phyloP scores from a whole-genome alignment of 2,888 invertebrate species.

The Allophyes oxyacanthae region DNA sequence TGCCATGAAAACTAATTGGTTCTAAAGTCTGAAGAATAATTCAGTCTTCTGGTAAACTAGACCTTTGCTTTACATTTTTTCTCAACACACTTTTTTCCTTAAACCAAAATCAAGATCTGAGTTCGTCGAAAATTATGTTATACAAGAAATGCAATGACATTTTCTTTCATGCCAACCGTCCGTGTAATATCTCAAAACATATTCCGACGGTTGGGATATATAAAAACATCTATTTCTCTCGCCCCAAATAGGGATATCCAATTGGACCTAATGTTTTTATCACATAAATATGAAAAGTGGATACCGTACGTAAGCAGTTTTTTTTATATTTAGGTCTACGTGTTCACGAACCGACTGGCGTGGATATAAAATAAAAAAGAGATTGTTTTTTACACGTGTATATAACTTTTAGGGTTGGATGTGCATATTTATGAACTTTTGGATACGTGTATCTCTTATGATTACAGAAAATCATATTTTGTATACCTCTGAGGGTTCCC shows the following conservation, averaged over 20 bases:
- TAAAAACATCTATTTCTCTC: conserved; percentile 52
- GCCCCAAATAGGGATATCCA: conserved; percentile 54
- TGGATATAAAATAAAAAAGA: conserved; percentile 47
- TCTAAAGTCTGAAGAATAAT: too few relatives aligned
- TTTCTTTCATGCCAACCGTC: conserved; percentile 27
- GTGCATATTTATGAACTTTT: conserved; percentile 48
- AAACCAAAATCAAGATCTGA: conserved; percentile 36
- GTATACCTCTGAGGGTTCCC: conserved; percentile 14
- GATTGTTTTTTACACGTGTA: conserved; percentile 49
- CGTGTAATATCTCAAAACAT: conserved; percentile 50
- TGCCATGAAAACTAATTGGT: conserved; percentile 20
- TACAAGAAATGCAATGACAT: conserved; percentile 40
- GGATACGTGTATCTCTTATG: conserved; percentile 39
- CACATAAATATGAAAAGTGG: conserved; percentile 60
- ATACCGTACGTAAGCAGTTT: conserved; percentile 53
- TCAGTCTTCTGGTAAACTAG: conserved; percentile 10
- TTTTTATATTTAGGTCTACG: conserved; percentile 53
- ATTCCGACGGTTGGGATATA: conserved; percentile 28
- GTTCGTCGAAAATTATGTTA: conserved; percentile 11
- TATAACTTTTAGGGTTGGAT: conserved; percentile 33
- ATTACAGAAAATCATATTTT: conserved; percentile 42
- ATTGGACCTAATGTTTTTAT: conserved; percentile 61
- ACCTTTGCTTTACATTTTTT: conserved; percentile 9
- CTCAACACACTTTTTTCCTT: conserved; percentile 1
- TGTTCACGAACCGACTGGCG: conserved; percentile 42